Evolutionary conservation across 2,888 invertebrate species (phyloP), one percentile per base, ranked within the genome.

Genomic region (Zelleria hepariella): DNA sequence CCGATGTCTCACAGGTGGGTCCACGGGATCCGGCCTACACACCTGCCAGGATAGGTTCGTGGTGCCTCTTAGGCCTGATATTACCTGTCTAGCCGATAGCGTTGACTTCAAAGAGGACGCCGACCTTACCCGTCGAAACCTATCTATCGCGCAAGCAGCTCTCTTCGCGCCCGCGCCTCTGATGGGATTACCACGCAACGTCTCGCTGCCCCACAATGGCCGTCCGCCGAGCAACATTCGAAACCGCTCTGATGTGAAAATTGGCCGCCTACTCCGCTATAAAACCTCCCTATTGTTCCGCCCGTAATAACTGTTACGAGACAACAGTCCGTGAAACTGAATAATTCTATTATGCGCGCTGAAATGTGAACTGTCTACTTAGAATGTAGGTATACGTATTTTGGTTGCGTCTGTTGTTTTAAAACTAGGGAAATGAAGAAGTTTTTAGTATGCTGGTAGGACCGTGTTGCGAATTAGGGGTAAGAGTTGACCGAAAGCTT

Each of bases 141-240:
- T 10, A 10, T 66, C 67, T 66, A 61, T 66, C 32, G 68, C 63
- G 62, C 66, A 65, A 66, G n/a, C 70, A 68, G 72, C 69, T 67
- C 73, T 71, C 72, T 74, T 62, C 69, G 71, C 72, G 74, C 69
- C 18, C n/a, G 73, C 32, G 32, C 62, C 59, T n/a, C 83, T 92
- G 92, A 93, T 92, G 91, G 89, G 93, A 93, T 93, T 93, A 93
- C 88, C 73, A 78, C 87, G 73, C 86, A 88, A 90, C 92, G 92
- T 89, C 90, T 92, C 91, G 90, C 78, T 90, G 91, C 87, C 69
- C 83, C 82, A 83, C 89, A 91, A 92, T 92, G 80, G 78, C 74
- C 70, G 67, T 78, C 75, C 73, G 71, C 71, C 68, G 72, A 66
- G 69, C 70, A 67, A 79, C 72, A 86, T 87, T 88, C 78, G 73